Evolutionary conservation across 2,113 vertebrate genomes (phyloP).

Genomic region (Clarias macrocephalus): DNA sequence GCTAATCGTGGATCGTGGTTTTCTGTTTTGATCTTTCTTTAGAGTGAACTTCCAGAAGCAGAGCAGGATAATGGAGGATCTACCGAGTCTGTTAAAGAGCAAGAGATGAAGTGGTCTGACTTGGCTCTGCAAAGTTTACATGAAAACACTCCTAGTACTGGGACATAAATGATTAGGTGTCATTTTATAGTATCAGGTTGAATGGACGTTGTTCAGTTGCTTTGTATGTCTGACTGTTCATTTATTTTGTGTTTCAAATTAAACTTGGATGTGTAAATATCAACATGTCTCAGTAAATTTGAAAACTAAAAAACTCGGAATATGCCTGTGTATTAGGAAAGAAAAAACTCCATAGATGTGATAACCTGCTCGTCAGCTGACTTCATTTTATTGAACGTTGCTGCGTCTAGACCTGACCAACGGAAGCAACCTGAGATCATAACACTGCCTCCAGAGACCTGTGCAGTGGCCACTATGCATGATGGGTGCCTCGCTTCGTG

Average conservation of each 20-base stretch:
- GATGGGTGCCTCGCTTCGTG: too few species aligned
- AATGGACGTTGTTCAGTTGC: not conserved
- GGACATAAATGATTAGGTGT: constrained; percentile 63
- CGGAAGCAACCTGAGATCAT: too few species aligned
- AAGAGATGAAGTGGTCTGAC: constrained; percentile 99
- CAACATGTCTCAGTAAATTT: not conserved
- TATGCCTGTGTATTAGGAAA: not conserved
- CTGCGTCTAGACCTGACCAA: too few species aligned
- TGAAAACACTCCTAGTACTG: constrained; percentile 85
- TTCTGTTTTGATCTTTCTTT: not conserved
- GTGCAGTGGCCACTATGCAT: too few species aligned
- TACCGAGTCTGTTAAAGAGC: constrained; percentile 95
- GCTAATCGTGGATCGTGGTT: not conserved
- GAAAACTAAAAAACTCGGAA: not conserved
- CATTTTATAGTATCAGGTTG: not conserved
- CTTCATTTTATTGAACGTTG: too few species aligned
- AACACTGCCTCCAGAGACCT: too few species aligned
- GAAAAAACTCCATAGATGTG: too few species aligned
- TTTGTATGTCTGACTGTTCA: not conserved
- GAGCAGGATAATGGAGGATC: constrained; percentile 97
- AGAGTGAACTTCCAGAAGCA: constrained; percentile 96
- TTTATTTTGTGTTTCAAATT: not conserved
- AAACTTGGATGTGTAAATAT: not conserved
- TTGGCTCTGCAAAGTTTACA: constrained; percentile 92
- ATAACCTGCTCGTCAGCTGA: too few species aligned